These are phyloP conservation scores for Acanthurus lineatus DNA, from an alignment of 2,797 vertebrate species.

Conservation along the genomic window DNA sequence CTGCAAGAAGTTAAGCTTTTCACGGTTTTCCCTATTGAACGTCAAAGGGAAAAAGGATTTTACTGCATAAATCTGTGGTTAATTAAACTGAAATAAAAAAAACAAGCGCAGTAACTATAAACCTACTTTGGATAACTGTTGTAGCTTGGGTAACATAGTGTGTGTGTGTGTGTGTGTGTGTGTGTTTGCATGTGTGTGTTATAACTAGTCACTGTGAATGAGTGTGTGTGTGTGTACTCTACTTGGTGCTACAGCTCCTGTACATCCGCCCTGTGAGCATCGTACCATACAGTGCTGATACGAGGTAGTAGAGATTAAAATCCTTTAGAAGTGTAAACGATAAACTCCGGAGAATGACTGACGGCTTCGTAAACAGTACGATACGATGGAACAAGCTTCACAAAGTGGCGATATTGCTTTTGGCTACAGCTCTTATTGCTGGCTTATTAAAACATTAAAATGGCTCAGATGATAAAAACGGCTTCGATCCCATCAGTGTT, in stretches of 20 bases:
- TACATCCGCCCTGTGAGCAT: constrained; percentile 40
- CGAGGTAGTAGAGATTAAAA: constrained; percentile 70
- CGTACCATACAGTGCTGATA: constrained; percentile 58
- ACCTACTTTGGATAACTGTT: constrained; percentile 32
- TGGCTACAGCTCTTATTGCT: constrained; percentile 78
- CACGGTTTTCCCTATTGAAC: neutral
- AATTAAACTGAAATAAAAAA: constrained; percentile 4
- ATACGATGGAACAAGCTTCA: constrained; percentile 53
- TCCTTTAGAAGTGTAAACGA: constrained; percentile 62
- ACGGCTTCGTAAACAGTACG: constrained; percentile 56
- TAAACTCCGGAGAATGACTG: constrained; percentile 51
- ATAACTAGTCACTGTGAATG: neutral
- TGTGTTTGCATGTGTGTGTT: neutral
- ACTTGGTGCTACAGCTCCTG: constrained; percentile 32
- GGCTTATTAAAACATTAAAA: constrained; percentile 57
- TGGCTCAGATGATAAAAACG: constrained; percentile 68
- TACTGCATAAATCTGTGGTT: constrained; percentile 14
- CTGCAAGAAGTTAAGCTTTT: constrained; percentile 26
- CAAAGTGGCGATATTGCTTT: constrained; percentile 69
- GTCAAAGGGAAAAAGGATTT: constrained; percentile 7
- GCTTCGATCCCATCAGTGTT: constrained; percentile 26
- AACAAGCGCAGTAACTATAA: neutral
- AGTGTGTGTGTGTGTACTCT: constrained; percentile 8
- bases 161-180: too few species aligned
- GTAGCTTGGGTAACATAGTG: constrained; percentile 5